A percentile compares a stretch with the other conserved stretches of the same genome.
Conservation (phyloP, 1,140 invertebrate genomes). For the Papilio glaucus region DNA sequence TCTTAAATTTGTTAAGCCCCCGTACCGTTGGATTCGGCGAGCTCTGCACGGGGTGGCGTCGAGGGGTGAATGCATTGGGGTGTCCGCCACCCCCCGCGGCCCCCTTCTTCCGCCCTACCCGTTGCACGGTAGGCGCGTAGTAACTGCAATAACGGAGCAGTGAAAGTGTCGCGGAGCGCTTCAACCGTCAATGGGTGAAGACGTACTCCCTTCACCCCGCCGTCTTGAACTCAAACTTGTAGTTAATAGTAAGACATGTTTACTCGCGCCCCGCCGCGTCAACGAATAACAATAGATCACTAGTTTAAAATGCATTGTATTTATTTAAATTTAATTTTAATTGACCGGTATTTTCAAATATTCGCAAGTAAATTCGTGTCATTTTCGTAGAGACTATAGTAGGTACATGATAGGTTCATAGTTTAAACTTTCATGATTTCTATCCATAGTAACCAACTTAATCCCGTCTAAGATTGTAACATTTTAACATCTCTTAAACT, state of each 20-base stretch:
- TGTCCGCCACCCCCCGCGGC: slow-evolving; percentile 54
- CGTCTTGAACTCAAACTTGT: slow-evolving; percentile 76
- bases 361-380: too few species aligned
- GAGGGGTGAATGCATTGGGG: slow-evolving; percentile 78
- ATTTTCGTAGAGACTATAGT: too few species aligned
- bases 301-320: slow-evolving; percentile 2
- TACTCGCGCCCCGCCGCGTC: slow-evolving; percentile 40
- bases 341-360: too few species aligned
- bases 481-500: too few species aligned
- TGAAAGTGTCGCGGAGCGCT: slow-evolving; percentile 81
- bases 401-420: too few species aligned
- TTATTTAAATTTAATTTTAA: too few species aligned
- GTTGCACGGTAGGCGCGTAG: slow-evolving; percentile 76
- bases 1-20: slow-evolving; percentile 69
- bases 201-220: slow-evolving; percentile 75
- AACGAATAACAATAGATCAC: slow-evolving; percentile 34
- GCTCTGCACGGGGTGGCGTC: slow-evolving; percentile 60
- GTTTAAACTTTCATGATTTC: too few species aligned
- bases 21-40: slow-evolving; percentile 65
- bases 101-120: slow-evolving; percentile 48
- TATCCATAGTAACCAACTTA: too few species aligned
- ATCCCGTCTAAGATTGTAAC: too few species aligned
- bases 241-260: slow-evolving; percentile 74
- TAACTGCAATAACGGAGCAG: slow-evolving; percentile 81
- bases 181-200: slow-evolving; percentile 82